phyloP scores from a whole-genome alignment of 2,888 invertebrate genomes.

The Sminthurides aquaticus region DNA sequence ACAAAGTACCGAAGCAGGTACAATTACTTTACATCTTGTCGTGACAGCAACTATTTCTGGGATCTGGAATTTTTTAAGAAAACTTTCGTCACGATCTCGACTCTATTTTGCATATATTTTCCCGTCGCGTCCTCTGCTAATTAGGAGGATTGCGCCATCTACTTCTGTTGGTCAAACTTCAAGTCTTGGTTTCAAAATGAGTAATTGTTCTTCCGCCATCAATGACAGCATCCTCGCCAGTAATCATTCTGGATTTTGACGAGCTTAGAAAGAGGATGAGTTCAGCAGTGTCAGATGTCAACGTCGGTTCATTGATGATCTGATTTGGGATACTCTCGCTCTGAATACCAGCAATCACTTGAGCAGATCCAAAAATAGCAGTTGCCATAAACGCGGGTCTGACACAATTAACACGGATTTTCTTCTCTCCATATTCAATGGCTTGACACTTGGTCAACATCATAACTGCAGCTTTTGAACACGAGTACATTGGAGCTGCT shows the following conservation, averaged over 20 bases:
- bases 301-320: slow-evolving; percentile 1
- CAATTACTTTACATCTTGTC: no score
- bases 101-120: no score
- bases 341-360: neutral
- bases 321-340: neutral
- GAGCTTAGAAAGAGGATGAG: slow-evolving; percentile 13
- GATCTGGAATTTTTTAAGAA: no score
- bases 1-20: no score
- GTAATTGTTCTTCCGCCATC: slow-evolving; percentile 10
- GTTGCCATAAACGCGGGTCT: slow-evolving; percentile 18
- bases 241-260: slow-evolving; percentile 12
- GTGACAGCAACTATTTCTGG: no score
- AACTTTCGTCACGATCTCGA: no score
- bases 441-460: slow-evolving; percentile 20
- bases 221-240: slow-evolving; percentile 13
- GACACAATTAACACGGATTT: slow-evolving; percentile 15
- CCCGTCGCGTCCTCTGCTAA: no score
- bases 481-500: slow-evolving; percentile 2
- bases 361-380: neutral
- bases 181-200: neutral
- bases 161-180: no score
- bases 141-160: no score
- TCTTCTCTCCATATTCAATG: slow-evolving; percentile 8
- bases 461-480: slow-evolving; percentile 13
- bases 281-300: slow-evolving; percentile 5